phyloP scores from a whole-genome alignment of 30 jellyfish, hydroid and myxozoan genomes.

The Aurelia sp. region DNA sequence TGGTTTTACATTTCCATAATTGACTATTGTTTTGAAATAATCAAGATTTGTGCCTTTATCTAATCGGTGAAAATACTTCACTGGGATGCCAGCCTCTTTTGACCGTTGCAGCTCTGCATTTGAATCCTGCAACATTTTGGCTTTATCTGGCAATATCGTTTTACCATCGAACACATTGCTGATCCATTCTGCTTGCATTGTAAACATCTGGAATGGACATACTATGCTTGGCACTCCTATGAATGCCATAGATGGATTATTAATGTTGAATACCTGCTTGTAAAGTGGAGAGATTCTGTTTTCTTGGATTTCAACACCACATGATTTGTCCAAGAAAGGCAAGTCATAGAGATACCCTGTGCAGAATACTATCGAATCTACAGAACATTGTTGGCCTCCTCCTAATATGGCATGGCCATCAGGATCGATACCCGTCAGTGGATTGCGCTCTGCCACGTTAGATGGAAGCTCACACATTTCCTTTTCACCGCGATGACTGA shows the following conservation, averaged over 20 bases:
- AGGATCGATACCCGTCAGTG: constrained; percentile 28
- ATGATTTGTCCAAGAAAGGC: constrained; percentile 63
- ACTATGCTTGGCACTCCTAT: constrained; percentile 79
- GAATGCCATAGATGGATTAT: constrained; percentile 76
- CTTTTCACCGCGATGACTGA: constrained; percentile 71
- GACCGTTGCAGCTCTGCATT: constrained; percentile 22
- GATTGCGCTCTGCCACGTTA: constrained; percentile 49
- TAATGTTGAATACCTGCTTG: constrained; percentile 61
- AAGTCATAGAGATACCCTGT: constrained; percentile 80
- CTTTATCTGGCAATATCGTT: constrained; percentile 49
- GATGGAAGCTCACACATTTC: constrained; percentile 52
- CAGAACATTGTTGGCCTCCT: constrained; percentile 44
- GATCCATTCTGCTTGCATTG: constrained; percentile 74
- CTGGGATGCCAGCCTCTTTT: constrained; percentile 41
- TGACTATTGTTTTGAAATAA: constrained; percentile 20
- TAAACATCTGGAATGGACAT: constrained; percentile 69
- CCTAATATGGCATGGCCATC: constrained; percentile 55
- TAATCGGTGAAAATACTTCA: constrained; percentile 58
- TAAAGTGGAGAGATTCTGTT: constrained; percentile 66
- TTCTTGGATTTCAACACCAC: constrained; percentile 34
- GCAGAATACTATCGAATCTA: constrained; percentile 77
- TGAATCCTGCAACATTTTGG: constrained; percentile 55
- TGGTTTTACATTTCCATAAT: constrained; percentile 32
- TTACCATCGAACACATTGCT: constrained; percentile 46
- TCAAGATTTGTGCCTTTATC: constrained; percentile 58